A percentile compares a stretch with the other conserved stretches of the same genome.
phyloP scores from a whole-genome alignment of 2,797 vertebrate genomes.

The Antrozous pallidus region DNA sequence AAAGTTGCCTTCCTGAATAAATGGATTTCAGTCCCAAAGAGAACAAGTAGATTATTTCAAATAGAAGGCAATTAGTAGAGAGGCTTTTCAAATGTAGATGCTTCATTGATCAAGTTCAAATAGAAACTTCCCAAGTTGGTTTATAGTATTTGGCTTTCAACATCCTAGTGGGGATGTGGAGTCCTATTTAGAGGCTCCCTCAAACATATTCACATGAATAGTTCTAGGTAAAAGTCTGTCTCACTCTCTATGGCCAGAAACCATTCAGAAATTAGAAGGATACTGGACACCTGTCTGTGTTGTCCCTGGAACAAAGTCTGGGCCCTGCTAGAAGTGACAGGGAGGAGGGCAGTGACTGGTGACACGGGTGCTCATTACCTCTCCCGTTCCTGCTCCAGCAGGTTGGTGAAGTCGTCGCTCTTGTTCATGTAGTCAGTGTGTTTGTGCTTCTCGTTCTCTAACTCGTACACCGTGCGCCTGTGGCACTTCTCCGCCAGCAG shows the following conservation, averaged over 20 bases:
- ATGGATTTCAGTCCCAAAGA: conserved; percentile 3
- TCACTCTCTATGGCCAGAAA: neutral
- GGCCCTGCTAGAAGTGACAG: neutral
- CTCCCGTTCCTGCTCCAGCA: conserved; percentile 97
- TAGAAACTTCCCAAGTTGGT: neutral
- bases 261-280: neutral
- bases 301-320: neutral
- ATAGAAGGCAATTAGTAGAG: neutral
- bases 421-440: conserved; percentile 97
- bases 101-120: neutral
- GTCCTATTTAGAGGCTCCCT: neutral
- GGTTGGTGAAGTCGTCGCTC: conserved; percentile 97
- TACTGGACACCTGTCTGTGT: neutral
- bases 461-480: conserved; percentile 91
- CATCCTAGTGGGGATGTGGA: neutral
- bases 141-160: neutral
- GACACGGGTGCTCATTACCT: conserved; percentile 83
- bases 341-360: accelerated
- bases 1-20: conserved; percentile 1
- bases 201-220: neutral
- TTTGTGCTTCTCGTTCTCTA: conserved; percentile 94
- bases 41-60: neutral
- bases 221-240: neutral
- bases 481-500: conserved; percentile 96
- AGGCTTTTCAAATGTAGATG: conserved; percentile 11